These are phyloP conservation scores for Eidolon dupreanum DNA, from an alignment of 2,797 vertebrate species.

Conservation along the genomic window DNA sequence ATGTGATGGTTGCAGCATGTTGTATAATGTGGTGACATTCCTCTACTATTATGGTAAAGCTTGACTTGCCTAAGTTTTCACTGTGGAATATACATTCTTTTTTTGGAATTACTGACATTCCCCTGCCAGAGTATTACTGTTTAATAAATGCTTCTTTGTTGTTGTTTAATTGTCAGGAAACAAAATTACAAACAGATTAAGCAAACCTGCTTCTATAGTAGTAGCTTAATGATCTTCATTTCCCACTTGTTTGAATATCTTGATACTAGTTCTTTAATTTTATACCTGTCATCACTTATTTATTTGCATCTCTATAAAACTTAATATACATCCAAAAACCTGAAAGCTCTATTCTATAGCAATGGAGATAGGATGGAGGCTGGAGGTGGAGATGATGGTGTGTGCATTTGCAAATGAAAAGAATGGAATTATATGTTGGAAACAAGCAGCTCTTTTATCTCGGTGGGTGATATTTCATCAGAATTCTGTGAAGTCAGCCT, in stretches of 20 bases:
- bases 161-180: background rate
- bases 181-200: slow-evolving; percentile 26
- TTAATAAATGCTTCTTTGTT: background rate
- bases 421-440: background rate
- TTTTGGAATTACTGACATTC: slow-evolving; percentile 63
- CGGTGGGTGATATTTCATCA: background rate
- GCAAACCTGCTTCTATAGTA: background rate
- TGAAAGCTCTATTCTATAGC: background rate
- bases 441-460: slow-evolving; percentile 27
- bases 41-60: background rate
- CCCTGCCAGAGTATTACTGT: slow-evolving; percentile 55
- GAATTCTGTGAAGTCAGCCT: slow-evolving; percentile 15
- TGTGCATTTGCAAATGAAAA: slow-evolving; percentile 14
- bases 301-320: slow-evolving; percentile 48
- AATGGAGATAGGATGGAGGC: background rate
- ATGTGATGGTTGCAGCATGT: background rate
- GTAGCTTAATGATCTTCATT: background rate
- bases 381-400: background rate
- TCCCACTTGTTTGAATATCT: background rate
- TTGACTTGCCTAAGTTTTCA: background rate
- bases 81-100: background rate
- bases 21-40: slow-evolving; percentile 45
- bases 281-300: background rate
- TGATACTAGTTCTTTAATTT: background rate
- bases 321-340: background rate